Evolutionary conservation across 2,797 vertebrate genomes (phyloP).

Genomic region (Picus viridis): DNA sequence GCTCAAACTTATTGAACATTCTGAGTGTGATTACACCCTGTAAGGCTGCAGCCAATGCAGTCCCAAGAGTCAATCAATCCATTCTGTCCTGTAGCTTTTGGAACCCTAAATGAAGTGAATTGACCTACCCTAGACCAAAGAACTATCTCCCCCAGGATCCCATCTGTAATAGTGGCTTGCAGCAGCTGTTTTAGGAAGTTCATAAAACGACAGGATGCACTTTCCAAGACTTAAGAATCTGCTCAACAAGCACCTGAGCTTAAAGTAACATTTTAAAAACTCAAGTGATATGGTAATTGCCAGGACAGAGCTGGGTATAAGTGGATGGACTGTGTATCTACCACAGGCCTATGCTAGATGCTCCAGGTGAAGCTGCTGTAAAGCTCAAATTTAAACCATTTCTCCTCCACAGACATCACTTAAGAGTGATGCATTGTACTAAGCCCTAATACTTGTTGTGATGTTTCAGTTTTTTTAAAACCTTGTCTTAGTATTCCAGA

Average conservation of each 20-base stretch:
- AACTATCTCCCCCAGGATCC: neutral
- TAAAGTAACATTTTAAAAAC: neutral
- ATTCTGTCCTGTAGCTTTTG: neutral
- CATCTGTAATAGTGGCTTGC: neutral
- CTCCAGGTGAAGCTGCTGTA: neutral
- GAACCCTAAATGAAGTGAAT: neutral
- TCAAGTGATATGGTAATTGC: neutral
- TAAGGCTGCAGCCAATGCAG: neutral
- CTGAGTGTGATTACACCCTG: neutral
- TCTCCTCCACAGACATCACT: neutral
- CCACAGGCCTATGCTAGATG: neutral
- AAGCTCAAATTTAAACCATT: neutral
- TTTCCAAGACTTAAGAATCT: neutral
- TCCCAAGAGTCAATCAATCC: neutral
- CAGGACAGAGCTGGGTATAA: neutral
- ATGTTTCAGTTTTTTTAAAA: neutral
- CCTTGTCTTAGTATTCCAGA: neutral
- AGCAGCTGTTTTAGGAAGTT: neutral
- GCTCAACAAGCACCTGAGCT: neutral
- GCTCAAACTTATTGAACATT: neutral
- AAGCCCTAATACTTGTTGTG: neutral
- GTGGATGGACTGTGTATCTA: neutral
- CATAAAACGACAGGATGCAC: neutral
- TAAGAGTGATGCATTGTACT: neutral
- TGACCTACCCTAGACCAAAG: neutral